Conservation (phyloP, 2,888 invertebrate genomes). For the Lutraria lutraria region DNA sequence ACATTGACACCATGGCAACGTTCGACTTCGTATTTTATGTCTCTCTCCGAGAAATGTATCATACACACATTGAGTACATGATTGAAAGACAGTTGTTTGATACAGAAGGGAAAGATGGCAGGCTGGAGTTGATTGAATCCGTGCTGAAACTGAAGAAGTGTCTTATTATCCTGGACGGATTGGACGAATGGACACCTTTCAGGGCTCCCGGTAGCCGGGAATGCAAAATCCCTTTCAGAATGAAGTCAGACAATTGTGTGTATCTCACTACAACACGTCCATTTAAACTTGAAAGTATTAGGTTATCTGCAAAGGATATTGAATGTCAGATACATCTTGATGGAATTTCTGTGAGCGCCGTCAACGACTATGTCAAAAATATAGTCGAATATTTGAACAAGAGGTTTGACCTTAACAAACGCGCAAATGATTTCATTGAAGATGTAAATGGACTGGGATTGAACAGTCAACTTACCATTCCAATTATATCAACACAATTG, state of each 20-base stretch:
- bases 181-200: background rate
- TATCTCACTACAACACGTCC: background rate
- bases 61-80: background rate
- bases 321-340: background rate
- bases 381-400: background rate
- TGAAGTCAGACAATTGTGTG: background rate
- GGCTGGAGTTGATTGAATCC: background rate
- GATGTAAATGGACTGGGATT: background rate
- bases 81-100: background rate
- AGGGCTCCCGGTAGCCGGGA: background rate
- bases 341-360: background rate
- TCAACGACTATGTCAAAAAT: background rate
- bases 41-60: background rate
- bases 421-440: background rate
- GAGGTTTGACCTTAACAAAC: background rate
- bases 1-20: background rate
- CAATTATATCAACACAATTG: background rate
- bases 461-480: background rate
- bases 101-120: background rate
- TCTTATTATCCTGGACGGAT: background rate
- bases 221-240: background rate
- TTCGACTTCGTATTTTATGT: background rate
- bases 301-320: background rate
- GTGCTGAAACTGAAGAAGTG: background rate
- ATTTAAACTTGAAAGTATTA: constrained; percentile 3